phyloP scores from a whole-genome alignment of 2,113 vertebrate genomes.

The Macroglossus sobrinus region DNA sequence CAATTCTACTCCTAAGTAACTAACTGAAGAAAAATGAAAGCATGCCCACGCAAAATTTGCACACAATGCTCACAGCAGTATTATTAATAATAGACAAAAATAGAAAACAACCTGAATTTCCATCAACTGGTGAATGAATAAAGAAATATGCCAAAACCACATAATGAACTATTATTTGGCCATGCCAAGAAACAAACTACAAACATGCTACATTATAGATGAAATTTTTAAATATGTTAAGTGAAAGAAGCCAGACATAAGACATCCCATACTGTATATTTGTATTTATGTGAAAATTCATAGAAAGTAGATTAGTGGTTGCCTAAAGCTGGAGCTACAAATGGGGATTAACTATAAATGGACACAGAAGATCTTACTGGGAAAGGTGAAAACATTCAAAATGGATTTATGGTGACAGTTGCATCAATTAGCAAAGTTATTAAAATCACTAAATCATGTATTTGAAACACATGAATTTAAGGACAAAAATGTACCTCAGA shows the following conservation, averaged over 20 bases:
- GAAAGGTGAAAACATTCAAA: background rate
- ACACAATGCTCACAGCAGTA: background rate
- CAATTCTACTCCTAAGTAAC: background rate
- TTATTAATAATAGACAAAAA: background rate
- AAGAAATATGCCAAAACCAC: background rate
- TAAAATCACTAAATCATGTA: background rate
- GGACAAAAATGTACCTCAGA: background rate
- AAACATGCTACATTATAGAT: background rate
- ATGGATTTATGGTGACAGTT: background rate
- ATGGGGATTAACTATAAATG: background rate
- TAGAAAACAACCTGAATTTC: background rate
- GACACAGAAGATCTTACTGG: background rate
- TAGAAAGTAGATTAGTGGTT: background rate
- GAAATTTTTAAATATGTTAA: background rate
- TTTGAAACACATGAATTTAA: background rate
- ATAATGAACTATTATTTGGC: background rate
- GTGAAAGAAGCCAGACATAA: background rate
- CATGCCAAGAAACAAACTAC: background rate
- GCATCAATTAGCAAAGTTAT: background rate
- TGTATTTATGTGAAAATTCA: background rate
- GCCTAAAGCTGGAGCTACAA: background rate
- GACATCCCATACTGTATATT: background rate
- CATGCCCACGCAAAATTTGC: background rate
- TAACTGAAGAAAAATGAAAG: background rate
- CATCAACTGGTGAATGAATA: background rate